Conservation (phyloP, 2,888 invertebrate genomes). For the Tenthredo notha region DNA sequence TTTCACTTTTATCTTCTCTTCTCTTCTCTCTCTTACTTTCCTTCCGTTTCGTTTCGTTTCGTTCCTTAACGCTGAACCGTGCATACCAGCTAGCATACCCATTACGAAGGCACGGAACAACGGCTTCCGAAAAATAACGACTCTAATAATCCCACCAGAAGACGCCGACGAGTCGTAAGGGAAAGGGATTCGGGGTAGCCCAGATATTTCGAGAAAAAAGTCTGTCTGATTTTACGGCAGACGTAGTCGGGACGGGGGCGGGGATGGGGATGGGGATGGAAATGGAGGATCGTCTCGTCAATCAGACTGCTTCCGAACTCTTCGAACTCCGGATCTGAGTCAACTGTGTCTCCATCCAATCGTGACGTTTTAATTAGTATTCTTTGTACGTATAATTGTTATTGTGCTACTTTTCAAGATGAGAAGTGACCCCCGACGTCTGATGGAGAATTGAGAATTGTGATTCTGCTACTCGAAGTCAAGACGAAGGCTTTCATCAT, state of each 20-base stretch:
- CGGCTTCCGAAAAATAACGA: conserved; percentile 70
- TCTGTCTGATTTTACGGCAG: conserved; percentile 38
- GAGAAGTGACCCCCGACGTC: not conserved
- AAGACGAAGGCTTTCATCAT: not conserved
- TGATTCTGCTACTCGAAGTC: not conserved
- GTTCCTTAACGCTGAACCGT: conserved; percentile 11
- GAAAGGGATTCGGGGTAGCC: conserved; percentile 60
- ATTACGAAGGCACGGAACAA: conserved; percentile 52
- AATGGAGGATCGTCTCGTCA: not conserved
- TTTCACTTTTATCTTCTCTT: not conserved
- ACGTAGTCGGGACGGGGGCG: not conserved
- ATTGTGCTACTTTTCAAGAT: not conserved
- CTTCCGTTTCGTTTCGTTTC: not conserved
- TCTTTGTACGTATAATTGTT: conserved; percentile 13
- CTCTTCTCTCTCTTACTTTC: not conserved
- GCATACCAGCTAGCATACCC: conserved; percentile 37
- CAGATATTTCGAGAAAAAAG: conserved; percentile 38
- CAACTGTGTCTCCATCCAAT: conserved; percentile 22
- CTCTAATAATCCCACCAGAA: conserved; percentile 69
- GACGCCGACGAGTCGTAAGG: conserved; percentile 47
- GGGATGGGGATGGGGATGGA: not conserved
- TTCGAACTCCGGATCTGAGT: not conserved
- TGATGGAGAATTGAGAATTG: not conserved
- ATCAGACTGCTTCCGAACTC: conserved; percentile 22
- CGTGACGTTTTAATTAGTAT: conserved; percentile 28